Evolutionary conservation across 2,888 invertebrate species (phyloP).

Genomic region (Dynastes grantii): DNA sequence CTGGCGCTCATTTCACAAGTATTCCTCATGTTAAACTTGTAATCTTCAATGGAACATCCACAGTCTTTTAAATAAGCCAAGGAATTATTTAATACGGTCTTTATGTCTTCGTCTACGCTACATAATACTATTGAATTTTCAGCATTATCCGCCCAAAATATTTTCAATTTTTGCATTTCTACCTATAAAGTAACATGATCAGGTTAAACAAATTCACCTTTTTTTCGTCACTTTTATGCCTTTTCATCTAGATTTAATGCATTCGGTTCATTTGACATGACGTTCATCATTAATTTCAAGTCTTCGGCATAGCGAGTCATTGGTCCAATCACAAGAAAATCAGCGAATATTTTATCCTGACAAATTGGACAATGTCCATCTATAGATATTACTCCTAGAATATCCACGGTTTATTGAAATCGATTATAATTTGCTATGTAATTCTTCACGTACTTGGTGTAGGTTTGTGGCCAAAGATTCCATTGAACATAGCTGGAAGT

Average conservation of each 20-base stretch:
- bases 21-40: constrained; percentile 68
- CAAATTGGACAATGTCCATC: constrained; percentile 81
- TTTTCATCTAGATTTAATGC: constrained; percentile 71
- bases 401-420: constrained; percentile 4
- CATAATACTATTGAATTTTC: constrained; percentile 37
- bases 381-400: constrained; percentile 76
- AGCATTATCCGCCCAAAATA: constrained; percentile 53
- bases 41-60: constrained; percentile 64
- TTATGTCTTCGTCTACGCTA: constrained; percentile 72
- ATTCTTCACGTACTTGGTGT: constrained; percentile 75
- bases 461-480: constrained; percentile 91
- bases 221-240: constrained; percentile 62
- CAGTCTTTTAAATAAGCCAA: constrained; percentile 72
- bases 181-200: constrained; percentile 48
- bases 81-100: constrained; percentile 71
- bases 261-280: constrained; percentile 74
- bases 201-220: constrained; percentile 18
- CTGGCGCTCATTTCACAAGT: constrained; percentile 72
- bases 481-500: constrained; percentile 87
- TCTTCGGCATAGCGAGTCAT: constrained; percentile 92
- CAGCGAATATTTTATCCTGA: constrained; percentile 75
- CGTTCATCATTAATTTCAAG: constrained; percentile 82
- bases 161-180: constrained; percentile 50
- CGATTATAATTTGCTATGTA: not conserved
- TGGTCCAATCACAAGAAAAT: constrained; percentile 86